Evolutionary conservation across 2,797 vertebrate species (phyloP).

Genomic region (Galaxias olidus): DNA sequence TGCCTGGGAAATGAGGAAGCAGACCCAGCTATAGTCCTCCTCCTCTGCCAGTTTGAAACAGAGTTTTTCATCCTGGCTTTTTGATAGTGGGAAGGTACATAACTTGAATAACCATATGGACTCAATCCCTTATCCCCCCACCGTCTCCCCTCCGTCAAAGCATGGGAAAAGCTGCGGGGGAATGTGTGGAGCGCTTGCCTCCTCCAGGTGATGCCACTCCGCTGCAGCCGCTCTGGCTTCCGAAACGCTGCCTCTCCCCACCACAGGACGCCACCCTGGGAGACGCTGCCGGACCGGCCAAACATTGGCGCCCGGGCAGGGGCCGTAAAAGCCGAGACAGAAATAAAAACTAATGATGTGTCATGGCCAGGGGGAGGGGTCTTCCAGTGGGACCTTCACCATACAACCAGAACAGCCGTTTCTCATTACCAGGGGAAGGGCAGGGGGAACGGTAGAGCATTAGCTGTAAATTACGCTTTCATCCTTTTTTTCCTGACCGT

Average conservation of each 20-base stretch:
- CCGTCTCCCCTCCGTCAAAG: constrained; percentile 1
- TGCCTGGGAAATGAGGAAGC: too few relatives aligned
- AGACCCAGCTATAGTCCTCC: too few relatives aligned
- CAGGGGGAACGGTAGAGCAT: constrained; percentile 72
- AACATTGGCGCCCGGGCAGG: constrained; percentile 65
- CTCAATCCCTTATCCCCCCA: neutral
- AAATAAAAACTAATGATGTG: constrained; percentile 82
- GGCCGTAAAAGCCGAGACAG: constrained; percentile 74
- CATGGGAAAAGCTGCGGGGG: neutral
- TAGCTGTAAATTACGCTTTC: constrained; percentile 77
- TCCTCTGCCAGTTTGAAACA: neutral
- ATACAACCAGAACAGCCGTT: constrained; percentile 76
- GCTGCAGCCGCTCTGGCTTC: constrained; percentile 28
- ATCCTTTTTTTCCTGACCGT: constrained; percentile 76
- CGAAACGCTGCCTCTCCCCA: constrained; percentile 2
- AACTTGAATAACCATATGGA: neutral
- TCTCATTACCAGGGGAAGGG: constrained; percentile 78
- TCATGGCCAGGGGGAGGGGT: constrained; percentile 74
- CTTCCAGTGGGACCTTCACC: constrained; percentile 54
- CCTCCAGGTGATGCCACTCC: constrained; percentile 17
- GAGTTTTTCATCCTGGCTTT: neutral
- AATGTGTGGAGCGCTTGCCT: neutral
- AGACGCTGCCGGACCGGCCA: constrained; percentile 26
- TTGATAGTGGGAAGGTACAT: neutral
- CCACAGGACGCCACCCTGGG: too few relatives aligned